Evolutionary conservation across 2,888 invertebrate genomes (phyloP), one percentile per base, ranked within the genome.

Genomic region (Abrostola triplasia): DNA sequence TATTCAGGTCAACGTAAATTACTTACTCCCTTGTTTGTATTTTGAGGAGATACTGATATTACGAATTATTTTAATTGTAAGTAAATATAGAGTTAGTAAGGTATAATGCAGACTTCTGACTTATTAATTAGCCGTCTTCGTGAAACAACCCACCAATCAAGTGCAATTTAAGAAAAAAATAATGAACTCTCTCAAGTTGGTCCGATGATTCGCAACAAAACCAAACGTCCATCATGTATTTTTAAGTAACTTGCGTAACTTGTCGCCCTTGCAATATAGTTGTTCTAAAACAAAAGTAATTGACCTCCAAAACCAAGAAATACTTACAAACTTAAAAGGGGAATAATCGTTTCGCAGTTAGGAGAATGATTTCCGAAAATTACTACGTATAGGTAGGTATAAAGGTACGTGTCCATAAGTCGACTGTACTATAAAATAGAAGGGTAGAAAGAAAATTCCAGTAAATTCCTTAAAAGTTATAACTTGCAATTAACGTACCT

Each of bases 121-220:
- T 42, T 59, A 61, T 72, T 52, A 59, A 67, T 64, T 67, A 70
- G 48, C 54, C 53, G 47, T 58, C 59, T 50, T 55, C 48, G 40
- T 54, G 42, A 50, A 57, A 61, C 38, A 65, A 61, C 11, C 24
- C 69, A 76, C 73, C 63, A 37, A 65, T 75, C 77, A 75, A 69
- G 55, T 59, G 42, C 54, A 38, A n/a, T 59, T 62, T 48, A 52
- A 73, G 62, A 63, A 65, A 55, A 63, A 59, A 44, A 60, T 68
- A 73, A 72, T 73, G 64, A 68, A 41, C 50, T 53, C 49, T 13
- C 49, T 35, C 48, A 73, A 73, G 73, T 73, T 52, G 53, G 38
- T 40, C 50, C 60, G 69, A 56, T 65, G 57, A 73, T 61, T 50
- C 56, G 36, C 54, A 51, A 55, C 57, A 5, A 48, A 52, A 50